These are phyloP conservation scores for Myotis davidii DNA, from an alignment of 2,113 vertebrate genomes.

Conservation along the genomic window DNA sequence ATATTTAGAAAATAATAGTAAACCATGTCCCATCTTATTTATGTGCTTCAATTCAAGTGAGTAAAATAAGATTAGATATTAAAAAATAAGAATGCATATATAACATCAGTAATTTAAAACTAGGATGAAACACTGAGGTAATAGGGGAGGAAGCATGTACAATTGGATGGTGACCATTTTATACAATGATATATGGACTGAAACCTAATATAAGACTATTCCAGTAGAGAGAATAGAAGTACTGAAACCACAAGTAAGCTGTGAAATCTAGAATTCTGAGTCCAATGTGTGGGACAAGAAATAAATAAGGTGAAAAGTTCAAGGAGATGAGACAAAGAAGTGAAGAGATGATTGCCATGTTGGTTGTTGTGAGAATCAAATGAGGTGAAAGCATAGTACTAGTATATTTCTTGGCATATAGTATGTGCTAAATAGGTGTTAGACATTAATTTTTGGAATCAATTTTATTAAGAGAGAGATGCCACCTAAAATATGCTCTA, in stretches of 20 bases:
- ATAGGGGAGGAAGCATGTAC: not conserved
- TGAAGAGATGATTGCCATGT: not conserved
- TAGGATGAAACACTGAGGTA: not conserved
- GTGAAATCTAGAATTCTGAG: not conserved
- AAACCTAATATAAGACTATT: not conserved
- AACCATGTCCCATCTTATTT: not conserved
- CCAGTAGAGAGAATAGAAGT: not conserved
- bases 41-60: not conserved
- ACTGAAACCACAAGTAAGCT: not conserved
- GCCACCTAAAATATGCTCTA: not conserved
- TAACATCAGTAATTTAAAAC: not conserved
- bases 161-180: not conserved
- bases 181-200: not conserved
- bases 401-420: not conserved
- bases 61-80: not conserved
- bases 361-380: constrained; percentile 14
- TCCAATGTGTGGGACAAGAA: not conserved
- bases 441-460: not conserved
- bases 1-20: not conserved
- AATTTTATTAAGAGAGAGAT: not conserved
- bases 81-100: not conserved
- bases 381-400: not conserved
- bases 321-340: not conserved
- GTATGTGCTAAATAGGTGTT: not conserved
- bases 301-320: not conserved